Evolutionary conservation across 2,888 invertebrate genomes (phyloP).

Genomic region (Zaprionus lineosus): DNA sequence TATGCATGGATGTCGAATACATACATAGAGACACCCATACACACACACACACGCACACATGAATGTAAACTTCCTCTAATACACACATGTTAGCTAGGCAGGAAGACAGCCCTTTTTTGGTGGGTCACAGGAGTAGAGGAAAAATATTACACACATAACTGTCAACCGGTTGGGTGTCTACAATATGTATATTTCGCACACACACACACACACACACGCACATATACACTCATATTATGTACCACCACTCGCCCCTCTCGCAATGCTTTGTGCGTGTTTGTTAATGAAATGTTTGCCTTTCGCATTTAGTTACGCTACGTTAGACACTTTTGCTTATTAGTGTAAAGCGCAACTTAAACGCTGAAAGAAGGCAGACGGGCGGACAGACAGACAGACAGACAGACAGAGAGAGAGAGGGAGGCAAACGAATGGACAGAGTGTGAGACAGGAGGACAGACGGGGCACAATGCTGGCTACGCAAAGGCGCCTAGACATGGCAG

Average conservation of each 20-base stretch:
- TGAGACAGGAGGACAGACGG: neutral
- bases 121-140: conserved; percentile 24
- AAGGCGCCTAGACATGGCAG: conserved; percentile 37
- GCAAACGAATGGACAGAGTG: neutral
- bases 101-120: conserved; percentile 34
- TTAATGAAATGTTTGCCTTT: conserved; percentile 79
- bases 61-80: no score
- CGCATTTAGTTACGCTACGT: conserved; percentile 76
- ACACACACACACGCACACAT: conserved; percentile 18
- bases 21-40: conserved; percentile 15
- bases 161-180: conserved; percentile 51
- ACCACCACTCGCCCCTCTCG: neutral
- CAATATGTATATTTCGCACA: conserved; percentile 21
- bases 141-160: conserved; percentile 73
- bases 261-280: conserved; percentile 62
- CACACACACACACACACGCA: neutral
- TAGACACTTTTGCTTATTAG: conserved; percentile 79
- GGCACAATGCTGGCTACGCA: conserved; percentile 28
- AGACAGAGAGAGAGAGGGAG: neutral
- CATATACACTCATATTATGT: no score
- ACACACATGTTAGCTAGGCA: conserved; percentile 25
- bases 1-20: conserved; percentile 17
- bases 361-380: conserved; percentile 23
- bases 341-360: conserved; percentile 73
- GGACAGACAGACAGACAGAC: conserved; percentile 3